Evolutionary conservation across 2,888 invertebrate genomes (phyloP).

Genomic region (Tachystola acroxantha): DNA sequence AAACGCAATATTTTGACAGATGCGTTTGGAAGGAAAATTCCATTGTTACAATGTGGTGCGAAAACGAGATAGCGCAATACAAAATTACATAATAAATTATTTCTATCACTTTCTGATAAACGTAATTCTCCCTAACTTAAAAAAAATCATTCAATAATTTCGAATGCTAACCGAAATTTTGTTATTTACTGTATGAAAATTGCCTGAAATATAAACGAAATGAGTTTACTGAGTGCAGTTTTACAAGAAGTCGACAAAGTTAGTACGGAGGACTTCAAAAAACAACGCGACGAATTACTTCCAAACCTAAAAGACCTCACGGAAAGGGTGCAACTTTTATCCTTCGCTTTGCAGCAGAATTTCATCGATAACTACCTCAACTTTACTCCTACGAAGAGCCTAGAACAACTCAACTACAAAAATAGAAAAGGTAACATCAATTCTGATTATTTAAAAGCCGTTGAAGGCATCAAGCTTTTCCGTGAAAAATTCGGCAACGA

Average conservation of each 20-base stretch:
- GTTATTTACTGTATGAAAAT: not conserved
- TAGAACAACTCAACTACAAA: slow-evolving; percentile 61
- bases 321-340: slow-evolving; percentile 56
- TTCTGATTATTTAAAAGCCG: slow-evolving; percentile 35
- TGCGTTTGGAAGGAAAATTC: not conserved
- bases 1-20: not conserved
- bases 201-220: slow-evolving; percentile 27
- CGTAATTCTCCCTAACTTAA: not conserved
- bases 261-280: slow-evolving; percentile 46
- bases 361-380: slow-evolving; percentile 54
- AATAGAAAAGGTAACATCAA: slow-evolving; percentile 52
- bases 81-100: no score
- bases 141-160: slow-evolving; percentile 2
- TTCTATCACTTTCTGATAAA: no score
- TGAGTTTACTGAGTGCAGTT: slow-evolving; percentile 62
- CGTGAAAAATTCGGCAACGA: slow-evolving; percentile 30
- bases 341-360: slow-evolving; percentile 61
- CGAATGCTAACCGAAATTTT: slow-evolving; percentile 16
- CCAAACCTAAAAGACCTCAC: slow-evolving; percentile 48
- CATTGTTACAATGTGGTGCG: not conserved
- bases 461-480: slow-evolving; percentile 32
- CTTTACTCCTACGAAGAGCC: slow-evolving; percentile 54
- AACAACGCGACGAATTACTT: slow-evolving; percentile 44
- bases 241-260: slow-evolving; percentile 55
- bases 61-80: not conserved